Evolutionary conservation across 2,888 invertebrate species (phyloP), one percentile per base, ranked within the genome.

Genomic region (Tenthredo notha): DNA sequence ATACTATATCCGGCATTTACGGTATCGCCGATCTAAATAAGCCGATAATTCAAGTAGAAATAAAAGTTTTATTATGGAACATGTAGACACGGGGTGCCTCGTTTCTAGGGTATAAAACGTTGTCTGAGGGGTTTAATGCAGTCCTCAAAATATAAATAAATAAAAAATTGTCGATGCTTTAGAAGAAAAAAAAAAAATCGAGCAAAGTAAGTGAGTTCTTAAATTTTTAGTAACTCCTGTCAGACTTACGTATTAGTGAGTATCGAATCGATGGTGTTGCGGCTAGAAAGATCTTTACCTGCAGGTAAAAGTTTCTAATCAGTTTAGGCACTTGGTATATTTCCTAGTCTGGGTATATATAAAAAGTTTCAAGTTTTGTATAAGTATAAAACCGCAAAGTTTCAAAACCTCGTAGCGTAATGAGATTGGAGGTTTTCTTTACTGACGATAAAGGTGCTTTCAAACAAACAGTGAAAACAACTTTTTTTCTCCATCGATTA

Each of bases 371-470:
- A 18, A 70, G 37, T 37, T 61, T 25, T 61, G 29, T 61, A 61
- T 61, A 61, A 37, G 70, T 70, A 70, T 70, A 70, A 70, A 61
- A 61, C 37, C 70, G n/a, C 15, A n/a, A 70, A 70, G 70, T 70
- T 70, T 70, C 33, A n/a, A 70, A 7, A 18, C 37, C 61, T 61
- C 61, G 61, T 37, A 33, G 37, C 67, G 15, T 70, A 70, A 70
- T 70, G 70, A 70, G 70, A 70, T 70, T 70, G 70, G n/a, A 37
- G 70, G 33, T 70, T 37, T 37, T 33, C 37, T 70, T 70, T 29
- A 18, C 18, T 70, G 15, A 74, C 0, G 43, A 72, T 37, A 43
- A 74, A 74, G 72, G 43, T 25, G n/a, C 72, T 61, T 61, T 61
- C 25, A 5, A 70, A 70, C 25, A 70, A 70, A 37, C 18, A 33